These are phyloP conservation scores for Tricholaema leucomelas DNA, from an alignment of 2,113 vertebrate genomes.

Conservation along the genomic window DNA sequence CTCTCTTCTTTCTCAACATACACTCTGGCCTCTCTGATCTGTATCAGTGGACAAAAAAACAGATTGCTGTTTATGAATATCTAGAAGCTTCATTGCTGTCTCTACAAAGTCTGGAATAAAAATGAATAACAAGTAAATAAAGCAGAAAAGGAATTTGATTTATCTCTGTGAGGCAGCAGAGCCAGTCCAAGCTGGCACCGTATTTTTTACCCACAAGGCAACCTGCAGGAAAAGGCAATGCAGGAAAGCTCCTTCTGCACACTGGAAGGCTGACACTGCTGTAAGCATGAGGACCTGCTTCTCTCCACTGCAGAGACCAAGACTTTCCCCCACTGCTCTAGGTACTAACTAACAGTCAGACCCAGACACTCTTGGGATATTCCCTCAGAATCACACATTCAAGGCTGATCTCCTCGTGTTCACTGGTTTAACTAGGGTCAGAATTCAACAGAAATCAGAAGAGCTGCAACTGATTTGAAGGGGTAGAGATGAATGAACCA, in stretches of 20 bases:
- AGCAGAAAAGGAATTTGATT: constrained; percentile 48
- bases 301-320: neutral
- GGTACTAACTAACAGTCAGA: accelerated
- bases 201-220: neutral
- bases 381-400: neutral
- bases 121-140: constrained; percentile 58
- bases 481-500: neutral
- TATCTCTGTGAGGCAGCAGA: neutral
- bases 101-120: constrained; percentile 31
- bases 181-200: neutral
- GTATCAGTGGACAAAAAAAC: constrained; percentile 33
- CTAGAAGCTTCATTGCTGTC: constrained; percentile 39
- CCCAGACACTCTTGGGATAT: accelerated
- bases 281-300: accelerated
- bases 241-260: neutral
- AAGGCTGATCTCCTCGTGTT: neutral
- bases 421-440: neutral
- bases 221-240: neutral
- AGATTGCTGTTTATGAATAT: constrained; percentile 60
- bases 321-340: neutral
- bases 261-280: neutral
- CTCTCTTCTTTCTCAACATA: constrained; percentile 21
- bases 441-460: neutral
- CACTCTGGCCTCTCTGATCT: constrained; percentile 47
- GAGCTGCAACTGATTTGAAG: neutral